Evolutionary conservation across 2,113 vertebrate genomes (phyloP), one percentile per base, ranked within the genome.

Genomic region (Anguilla rostrata): DNA sequence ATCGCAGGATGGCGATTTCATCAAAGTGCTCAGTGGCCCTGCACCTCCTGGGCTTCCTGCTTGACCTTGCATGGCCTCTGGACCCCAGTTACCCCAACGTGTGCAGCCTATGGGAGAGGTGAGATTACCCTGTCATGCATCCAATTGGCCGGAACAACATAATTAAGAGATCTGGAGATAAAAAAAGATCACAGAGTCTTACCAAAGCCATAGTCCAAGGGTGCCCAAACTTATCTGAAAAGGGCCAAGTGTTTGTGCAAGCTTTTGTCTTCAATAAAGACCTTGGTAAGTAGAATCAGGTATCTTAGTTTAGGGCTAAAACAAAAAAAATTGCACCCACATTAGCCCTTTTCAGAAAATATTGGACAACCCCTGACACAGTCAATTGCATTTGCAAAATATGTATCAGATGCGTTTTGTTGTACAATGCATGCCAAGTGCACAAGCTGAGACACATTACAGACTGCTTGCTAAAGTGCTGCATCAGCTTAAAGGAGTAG

Each of bases 51-150:
- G 85, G 90, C 86, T 60, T 91, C 88, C 90, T 95, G 81, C 85
- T 91, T 80, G 89, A 91, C 87, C 91, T 90, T 86, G 89, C 89
- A 75, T 90, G 86, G 90, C 89, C 94, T 46, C 95, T 99, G 86
- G 95, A 92, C 84, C 96, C 96, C 0, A 89, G 88, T 14, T 96
- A 98, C 89, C 96, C 97, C 88, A 98, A 99, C 0, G 97, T 97
- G 85, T 99, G 98, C 95, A 98, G 96, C 92, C 92, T 97, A 89
- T 99, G 98, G 98, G 98, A 99, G 93, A 99, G 98, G 98, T 99
- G 93, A 96, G 78, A 11, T 41, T 18, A 80, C 78, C 26, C n/a
- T 34, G 75, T 78, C 18, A 66, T 26, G 18, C 60, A 66, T 66
- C 22, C 26, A 2, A 66, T 22, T 66, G 60, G 60, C 39, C 34